Base-by-base conservation (phyloP, 1,140 invertebrate genomes). In the Macrosteles quadrilineatus region DNA sequence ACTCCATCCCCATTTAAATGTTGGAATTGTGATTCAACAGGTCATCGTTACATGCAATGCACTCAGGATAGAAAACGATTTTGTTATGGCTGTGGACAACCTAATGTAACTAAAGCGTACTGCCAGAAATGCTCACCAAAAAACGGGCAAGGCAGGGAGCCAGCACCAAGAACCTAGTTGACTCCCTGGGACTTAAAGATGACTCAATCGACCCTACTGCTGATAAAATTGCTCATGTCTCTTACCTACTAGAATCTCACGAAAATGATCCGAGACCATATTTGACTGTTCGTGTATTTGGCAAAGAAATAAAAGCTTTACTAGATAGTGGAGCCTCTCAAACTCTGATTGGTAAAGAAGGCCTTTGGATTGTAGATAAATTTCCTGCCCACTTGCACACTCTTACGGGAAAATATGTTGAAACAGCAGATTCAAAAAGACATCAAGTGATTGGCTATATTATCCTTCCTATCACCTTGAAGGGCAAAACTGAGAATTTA, bases 41-140 rank as follows among this genome's bases (percentile, higher is more conserved):
- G 62, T 3, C 62, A 64, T 64, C 29, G 62, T 12, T 64, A 23
- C 25, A 17, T n/a, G n/a, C 17, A 23, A 9, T 64, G 62, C n/a
- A 17, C n/a, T 2, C 29, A 64, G 25, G 14, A n/a, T 32, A 36
- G 36, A 6, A 36, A 64, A 32, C 30, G 25, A n/a, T 64, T 53
- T 19, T 53, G 47, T 19, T 53, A 53, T 19, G 47, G 47, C 21
- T 53, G 47, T 53, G 47, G 47, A 19, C 11, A 53, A 21, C 11
- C 11, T 14, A 53, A 53, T 53, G 21, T 21, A 4, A 6, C 21
- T 4, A 53, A 53, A 19, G 21, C 11, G 19, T 11, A 53, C 11
- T 53, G 47, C 21, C 4, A 4, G 11, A 53, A 21, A 11, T 53
- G 47, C 19, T 6, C 11, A 6, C 47, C 47, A 53, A 53, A 53